A percentile compares a stretch with the other conserved stretches of the same genome.
phyloP scores from a whole-genome alignment of 2,113 vertebrate species.

The Dromiciops gliroides region DNA sequence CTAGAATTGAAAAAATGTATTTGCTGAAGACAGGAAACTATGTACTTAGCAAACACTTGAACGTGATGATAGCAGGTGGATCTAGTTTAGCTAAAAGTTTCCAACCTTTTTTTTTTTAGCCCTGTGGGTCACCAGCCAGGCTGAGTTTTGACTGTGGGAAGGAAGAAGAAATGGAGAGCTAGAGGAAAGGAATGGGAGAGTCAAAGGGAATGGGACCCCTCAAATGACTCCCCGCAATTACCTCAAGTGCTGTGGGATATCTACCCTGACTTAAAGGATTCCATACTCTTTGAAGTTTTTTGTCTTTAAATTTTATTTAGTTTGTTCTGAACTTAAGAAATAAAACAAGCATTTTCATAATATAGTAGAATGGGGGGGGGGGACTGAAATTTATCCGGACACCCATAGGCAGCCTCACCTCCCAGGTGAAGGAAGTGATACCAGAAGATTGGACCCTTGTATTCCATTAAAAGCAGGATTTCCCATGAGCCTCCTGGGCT shows the following conservation, averaged over 20 bases:
- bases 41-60: constrained; percentile 29
- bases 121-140: constrained; percentile 18
- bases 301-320: no score
- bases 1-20: background rate
- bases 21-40: background rate
- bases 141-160: constrained; percentile 29
- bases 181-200: constrained; percentile 30
- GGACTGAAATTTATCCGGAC: background rate
- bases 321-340: background rate
- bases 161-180: constrained; percentile 27
- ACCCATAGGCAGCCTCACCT: background rate
- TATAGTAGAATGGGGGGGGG: background rate
- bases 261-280: background rate
- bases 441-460: background rate
- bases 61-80: constrained; percentile 1
- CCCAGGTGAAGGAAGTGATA: background rate
- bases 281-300: background rate
- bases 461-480: constrained; percentile 5
- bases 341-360: background rate
- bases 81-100: constrained; percentile 60
- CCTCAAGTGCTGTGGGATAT: background rate
- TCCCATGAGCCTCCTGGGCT: background rate
- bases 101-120: constrained; percentile 50
- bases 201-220: background rate
- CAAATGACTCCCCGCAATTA: background rate